Conservation (phyloP, 1,140 invertebrate genomes). For the Amphibalanus amphitrite region DNA sequence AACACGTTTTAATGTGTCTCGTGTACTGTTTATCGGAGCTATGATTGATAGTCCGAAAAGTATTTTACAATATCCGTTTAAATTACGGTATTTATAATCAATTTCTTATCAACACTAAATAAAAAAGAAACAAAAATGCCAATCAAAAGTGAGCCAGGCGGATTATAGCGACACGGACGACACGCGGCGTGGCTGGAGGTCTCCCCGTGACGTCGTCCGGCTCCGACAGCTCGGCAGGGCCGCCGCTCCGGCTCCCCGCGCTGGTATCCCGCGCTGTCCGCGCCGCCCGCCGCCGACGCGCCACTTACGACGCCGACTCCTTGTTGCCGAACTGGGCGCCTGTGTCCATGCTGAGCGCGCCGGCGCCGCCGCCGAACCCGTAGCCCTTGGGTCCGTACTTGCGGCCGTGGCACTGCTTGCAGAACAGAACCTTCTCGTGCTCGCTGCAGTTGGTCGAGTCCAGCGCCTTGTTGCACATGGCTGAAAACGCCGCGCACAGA, state of each 20-base stretch:
- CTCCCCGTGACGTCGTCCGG: neutral
- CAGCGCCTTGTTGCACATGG: slow-evolving; percentile 88
- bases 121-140: too few species aligned
- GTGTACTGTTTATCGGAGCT: too few species aligned
- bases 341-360: slow-evolving; percentile 84
- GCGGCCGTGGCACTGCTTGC: slow-evolving; percentile 91
- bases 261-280: neutral
- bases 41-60: too few species aligned
- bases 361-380: slow-evolving; percentile 95
- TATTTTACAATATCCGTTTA: too few species aligned
- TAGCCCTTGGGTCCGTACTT: slow-evolving; percentile 96
- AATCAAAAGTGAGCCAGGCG: too few species aligned
- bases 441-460: slow-evolving; percentile 94
- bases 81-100: too few species aligned
- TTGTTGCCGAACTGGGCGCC: slow-evolving; percentile 14
- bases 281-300: neutral
- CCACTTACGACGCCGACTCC: neutral
- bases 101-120: too few species aligned
- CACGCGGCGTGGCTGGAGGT: neutral
- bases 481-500: slow-evolving; percentile 30
- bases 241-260: too few species aligned
- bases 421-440: slow-evolving; percentile 89
- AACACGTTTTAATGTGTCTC: too few species aligned
- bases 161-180: neutral
- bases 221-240: too few species aligned